A percentile compares a stretch with the other conserved stretches of the same genome.
Evolutionary conservation across 2,888 invertebrate genomes (phyloP).

Genomic region (Xestia xanthographa): DNA sequence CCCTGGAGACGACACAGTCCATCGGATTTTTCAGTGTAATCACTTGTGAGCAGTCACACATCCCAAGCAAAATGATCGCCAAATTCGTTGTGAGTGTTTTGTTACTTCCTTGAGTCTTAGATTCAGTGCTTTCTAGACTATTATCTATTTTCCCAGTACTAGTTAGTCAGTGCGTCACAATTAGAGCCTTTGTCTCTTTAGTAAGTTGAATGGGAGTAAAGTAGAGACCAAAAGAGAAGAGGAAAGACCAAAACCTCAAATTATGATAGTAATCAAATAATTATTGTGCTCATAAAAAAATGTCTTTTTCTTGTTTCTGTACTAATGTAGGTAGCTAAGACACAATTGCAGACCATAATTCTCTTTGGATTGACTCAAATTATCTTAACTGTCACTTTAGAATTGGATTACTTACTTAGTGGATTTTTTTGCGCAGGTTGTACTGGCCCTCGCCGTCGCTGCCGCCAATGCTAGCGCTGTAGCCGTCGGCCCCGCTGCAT

Average conservation of each 20-base stretch:
- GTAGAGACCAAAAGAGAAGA: background rate
- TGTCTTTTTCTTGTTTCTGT: background rate
- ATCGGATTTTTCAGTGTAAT: conserved; percentile 76
- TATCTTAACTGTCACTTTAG: background rate
- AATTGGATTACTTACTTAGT: conserved; percentile 6
- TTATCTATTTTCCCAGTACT: background rate
- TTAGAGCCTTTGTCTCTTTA: background rate
- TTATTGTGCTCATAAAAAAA: background rate
- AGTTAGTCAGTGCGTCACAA: too few species aligned
- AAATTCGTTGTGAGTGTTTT: conserved; percentile 86
- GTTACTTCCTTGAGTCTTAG: conserved; percentile 9
- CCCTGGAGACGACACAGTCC: conserved; percentile 85
- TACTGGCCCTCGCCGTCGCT: conserved; percentile 82
- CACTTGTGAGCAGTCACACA: conserved; percentile 87
- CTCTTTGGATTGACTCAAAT: background rate
- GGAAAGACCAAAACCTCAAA: background rate
- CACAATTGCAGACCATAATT: conserved; percentile 1
- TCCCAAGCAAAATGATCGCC: conserved; percentile 88
- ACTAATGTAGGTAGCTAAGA: background rate
- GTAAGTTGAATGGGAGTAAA: background rate
- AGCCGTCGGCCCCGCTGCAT: conserved; percentile 87
- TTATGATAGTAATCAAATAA: background rate
- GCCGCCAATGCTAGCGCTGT: conserved; percentile 79
- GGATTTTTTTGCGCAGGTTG: conserved; percentile 74
- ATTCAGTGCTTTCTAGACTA: background rate